These are phyloP conservation scores for Zootoca vivipara DNA, from an alignment of 2,113 vertebrate species.

Conservation along the genomic window DNA sequence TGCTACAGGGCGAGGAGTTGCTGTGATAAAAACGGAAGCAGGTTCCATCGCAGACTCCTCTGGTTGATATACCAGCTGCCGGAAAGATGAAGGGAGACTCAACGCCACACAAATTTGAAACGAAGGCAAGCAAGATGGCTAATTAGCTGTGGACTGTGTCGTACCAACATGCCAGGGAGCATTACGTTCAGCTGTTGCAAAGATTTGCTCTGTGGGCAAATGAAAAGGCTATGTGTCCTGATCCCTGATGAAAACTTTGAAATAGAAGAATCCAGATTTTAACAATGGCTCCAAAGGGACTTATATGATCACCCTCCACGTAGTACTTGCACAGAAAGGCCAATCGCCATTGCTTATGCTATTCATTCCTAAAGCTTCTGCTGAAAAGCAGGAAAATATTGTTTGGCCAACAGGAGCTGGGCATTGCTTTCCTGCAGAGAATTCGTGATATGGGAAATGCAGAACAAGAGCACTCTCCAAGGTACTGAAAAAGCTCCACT, in stretches of 20 bases:
- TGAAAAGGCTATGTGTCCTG: neutral
- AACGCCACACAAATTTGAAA: neutral
- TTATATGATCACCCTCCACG: neutral
- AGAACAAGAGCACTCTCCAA: neutral
- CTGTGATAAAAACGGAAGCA: neutral
- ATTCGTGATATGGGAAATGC: neutral
- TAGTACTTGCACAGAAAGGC: neutral
- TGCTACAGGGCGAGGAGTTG: neutral
- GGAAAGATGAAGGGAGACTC: neutral
- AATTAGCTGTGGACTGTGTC: conserved; percentile 12
- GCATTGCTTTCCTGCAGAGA: neutral
- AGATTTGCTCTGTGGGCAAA: neutral
- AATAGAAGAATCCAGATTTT: neutral
- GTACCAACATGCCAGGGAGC: conserved; percentile 15
- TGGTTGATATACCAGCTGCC: neutral
- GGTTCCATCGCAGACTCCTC: neutral
- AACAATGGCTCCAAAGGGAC: neutral
- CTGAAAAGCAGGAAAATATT: neutral
- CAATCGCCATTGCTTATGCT: neutral
- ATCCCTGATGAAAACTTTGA: neutral
- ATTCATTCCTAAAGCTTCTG: neutral
- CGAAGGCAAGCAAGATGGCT: conserved; percentile 12
- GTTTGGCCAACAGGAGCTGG: neutral
- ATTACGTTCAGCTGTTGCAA: neutral
- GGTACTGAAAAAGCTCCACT: neutral